phyloP scores from a whole-genome alignment of 2,113 vertebrate species.

The Epinephelus moara region DNA sequence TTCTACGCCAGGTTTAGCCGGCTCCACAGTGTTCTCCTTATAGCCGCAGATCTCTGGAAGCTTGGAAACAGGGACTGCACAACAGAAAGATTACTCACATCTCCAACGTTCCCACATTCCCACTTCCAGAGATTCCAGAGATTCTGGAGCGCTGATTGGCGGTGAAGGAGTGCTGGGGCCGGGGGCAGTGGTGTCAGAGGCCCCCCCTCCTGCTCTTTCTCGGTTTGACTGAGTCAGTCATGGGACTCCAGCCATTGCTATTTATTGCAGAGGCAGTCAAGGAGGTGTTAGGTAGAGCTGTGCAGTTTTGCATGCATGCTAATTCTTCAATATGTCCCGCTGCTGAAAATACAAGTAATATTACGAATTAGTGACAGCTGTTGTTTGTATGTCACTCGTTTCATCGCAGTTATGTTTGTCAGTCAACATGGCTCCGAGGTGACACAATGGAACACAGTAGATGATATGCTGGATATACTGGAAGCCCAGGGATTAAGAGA shows the following conservation, averaged over 20 bases:
- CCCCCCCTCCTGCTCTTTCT: neutral
- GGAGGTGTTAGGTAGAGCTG: slow-evolving; percentile 84
- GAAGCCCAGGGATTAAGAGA: slow-evolving; percentile 29
- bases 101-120: slow-evolving; percentile 62
- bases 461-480: slow-evolving; percentile 17
- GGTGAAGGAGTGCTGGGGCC: slow-evolving; percentile 54
- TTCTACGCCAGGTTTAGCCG: slow-evolving; percentile 66
- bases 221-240: slow-evolving; percentile 76
- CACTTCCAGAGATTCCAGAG: slow-evolving; percentile 82
- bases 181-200: slow-evolving; percentile 63
- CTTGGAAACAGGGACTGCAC: slow-evolving; percentile 62
- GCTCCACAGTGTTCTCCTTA: slow-evolving; percentile 60
- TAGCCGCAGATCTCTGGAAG: slow-evolving; percentile 57
- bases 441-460: slow-evolving; percentile 23
- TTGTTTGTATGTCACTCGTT: slow-evolving; percentile 6
- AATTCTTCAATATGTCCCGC: slow-evolving; percentile 1
- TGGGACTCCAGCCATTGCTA: slow-evolving; percentile 85
- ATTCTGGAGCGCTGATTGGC: slow-evolving; percentile 81
- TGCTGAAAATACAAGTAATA: slow-evolving; percentile 4
- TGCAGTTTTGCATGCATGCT: slow-evolving; percentile 44
- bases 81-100: slow-evolving; percentile 69
- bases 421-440: slow-evolving; percentile 11
- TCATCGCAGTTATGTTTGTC: neutral
- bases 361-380: neutral
- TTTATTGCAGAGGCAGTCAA: slow-evolving; percentile 88